Conservation (phyloP, 2,888 invertebrate genomes). For the Beris morrisii region DNA sequence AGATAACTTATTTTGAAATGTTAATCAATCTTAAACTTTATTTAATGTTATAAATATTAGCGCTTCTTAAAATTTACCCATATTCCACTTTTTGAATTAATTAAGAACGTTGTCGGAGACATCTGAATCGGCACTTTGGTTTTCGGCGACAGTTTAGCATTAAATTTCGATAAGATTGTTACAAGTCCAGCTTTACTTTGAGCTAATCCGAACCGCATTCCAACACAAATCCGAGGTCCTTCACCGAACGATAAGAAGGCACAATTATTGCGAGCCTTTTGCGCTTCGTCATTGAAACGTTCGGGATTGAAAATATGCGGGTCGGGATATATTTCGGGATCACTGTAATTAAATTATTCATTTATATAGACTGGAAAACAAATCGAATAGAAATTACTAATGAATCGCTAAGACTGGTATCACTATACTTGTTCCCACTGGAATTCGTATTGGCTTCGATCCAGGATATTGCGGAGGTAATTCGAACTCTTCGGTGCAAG, state of each 20-base stretch:
- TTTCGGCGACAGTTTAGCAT: constrained; percentile 30
- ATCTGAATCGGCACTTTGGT: constrained; percentile 34
- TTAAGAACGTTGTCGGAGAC: constrained; percentile 32
- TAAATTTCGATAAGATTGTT: constrained; percentile 34
- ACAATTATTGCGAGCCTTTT: constrained; percentile 19
- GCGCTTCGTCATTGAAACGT: constrained; percentile 27
- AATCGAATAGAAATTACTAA: constrained; percentile 2
- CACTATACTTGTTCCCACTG: constrained; percentile 13
- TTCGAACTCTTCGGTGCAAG: constrained; percentile 9
- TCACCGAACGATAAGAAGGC: constrained; percentile 36
- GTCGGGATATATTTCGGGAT: constrained; percentile 33
- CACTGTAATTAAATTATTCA: constrained; percentile 22
- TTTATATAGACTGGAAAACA: not conserved
- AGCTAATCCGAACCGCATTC: constrained; percentile 37
- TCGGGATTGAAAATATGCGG: constrained; percentile 36
- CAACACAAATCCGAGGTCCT: constrained; percentile 36
- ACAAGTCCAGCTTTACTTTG: constrained; percentile 37
- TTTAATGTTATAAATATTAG: too few species aligned
- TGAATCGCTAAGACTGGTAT: constrained; percentile 24
- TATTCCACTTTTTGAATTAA: constrained; percentile 33
- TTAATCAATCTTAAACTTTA: too few species aligned
- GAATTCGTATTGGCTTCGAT: not conserved
- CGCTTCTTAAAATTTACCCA: constrained; percentile 32
- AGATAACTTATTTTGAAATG: too few species aligned
- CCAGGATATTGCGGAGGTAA: constrained; percentile 30